Evolutionary conservation across 1,140 invertebrate species (phyloP).

Genomic region (roundworm (Caenorhabditis elegans)): WBcel235 BX284603.4:12885001-12885500

Average conservation of each 20-base stretch:
- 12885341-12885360: slow-evolving; percentile 62
- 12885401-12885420: slow-evolving; percentile 53
- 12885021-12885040: too few relatives aligned
- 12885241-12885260: slow-evolving; percentile 64
- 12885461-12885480: slow-evolving; percentile 53
- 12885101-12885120: too few relatives aligned
- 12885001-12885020: too few relatives aligned
- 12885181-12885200: slow-evolving; percentile 62
- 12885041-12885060: too few relatives aligned
- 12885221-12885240: slow-evolving; percentile 59
- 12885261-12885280: too few relatives aligned
- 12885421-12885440: slow-evolving; percentile 56
- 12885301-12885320: slow-evolving; percentile 59
- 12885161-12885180: slow-evolving; percentile 56
- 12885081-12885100: too few relatives aligned
- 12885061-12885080: too few relatives aligned
- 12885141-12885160: too few relatives aligned
- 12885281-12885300: slow-evolving; percentile 51
- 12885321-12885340: slow-evolving; percentile 56
- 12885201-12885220: slow-evolving; percentile 57
- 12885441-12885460: slow-evolving; percentile 61
- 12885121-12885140: too few relatives aligned
- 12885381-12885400: slow-evolving; percentile 58
- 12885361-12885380: slow-evolving; percentile 60
- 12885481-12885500: slow-evolving; percentile 58